phyloP scores from a whole-genome alignment of 2,888 invertebrate genomes.

The Aricia artaxerxes region DNA sequence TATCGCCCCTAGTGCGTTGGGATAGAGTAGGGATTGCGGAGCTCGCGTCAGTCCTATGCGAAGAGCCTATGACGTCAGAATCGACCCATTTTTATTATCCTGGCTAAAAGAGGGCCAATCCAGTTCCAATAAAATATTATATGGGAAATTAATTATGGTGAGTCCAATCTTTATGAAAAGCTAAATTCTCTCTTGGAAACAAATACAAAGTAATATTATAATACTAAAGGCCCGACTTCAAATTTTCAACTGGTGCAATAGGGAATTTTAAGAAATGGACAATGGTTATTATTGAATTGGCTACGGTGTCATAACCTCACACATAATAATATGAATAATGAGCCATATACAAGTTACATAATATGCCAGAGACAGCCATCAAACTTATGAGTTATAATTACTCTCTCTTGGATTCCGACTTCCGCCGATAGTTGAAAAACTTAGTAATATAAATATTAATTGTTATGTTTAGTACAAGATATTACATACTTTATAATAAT shows the following conservation, averaged over 20 bases:
- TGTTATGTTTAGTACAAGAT: too few species aligned
- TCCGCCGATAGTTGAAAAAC: too few species aligned
- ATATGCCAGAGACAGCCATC: too few species aligned
- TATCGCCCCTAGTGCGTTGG: background rate
- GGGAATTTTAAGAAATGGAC: too few species aligned
- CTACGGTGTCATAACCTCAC: too few species aligned
- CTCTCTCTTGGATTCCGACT: too few species aligned
- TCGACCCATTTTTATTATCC: constrained; percentile 16
- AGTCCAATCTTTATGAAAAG: background rate
- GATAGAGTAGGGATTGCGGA: background rate
- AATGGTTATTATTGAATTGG: too few species aligned
- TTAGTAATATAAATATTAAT: too few species aligned
- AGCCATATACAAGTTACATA: too few species aligned
- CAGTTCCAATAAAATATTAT: background rate
- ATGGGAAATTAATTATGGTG: background rate
- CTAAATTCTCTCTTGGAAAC: background rate
- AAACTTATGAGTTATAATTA: too few species aligned
- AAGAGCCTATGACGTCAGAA: background rate
- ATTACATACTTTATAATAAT: too few species aligned
- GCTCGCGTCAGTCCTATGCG: background rate
- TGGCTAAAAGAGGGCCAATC: background rate
- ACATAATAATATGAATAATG: too few species aligned
- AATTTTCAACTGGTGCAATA: background rate
- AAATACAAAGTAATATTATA: background rate
- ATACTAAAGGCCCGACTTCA: background rate